These are phyloP conservation scores for Tiaroga cobitis DNA, from an alignment of 2,797 vertebrate species.

Conservation along the genomic window DNA sequence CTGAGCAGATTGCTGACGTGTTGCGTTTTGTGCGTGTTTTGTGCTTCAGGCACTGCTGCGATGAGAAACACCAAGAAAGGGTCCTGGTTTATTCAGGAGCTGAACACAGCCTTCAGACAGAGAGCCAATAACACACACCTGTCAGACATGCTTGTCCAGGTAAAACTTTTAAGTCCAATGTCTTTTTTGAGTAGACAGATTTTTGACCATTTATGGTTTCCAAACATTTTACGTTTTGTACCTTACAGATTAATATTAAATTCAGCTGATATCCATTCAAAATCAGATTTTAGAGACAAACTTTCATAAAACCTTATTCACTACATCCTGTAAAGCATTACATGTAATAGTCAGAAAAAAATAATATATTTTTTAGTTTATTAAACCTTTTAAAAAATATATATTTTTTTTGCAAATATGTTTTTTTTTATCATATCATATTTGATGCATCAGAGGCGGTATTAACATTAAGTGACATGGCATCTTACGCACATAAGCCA, in stretches of 20 bases:
- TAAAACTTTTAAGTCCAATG: constrained; percentile 57
- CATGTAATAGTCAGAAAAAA: no score
- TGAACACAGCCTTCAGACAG: constrained; percentile 84
- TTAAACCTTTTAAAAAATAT: no score
- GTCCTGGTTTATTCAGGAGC: constrained; percentile 95
- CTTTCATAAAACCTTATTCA: no score
- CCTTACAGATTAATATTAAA: neutral
- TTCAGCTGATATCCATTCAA: neutral
- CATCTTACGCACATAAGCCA: no score
- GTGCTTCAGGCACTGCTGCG: constrained; percentile 86
- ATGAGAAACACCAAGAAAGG: constrained; percentile 96
- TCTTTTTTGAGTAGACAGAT: neutral
- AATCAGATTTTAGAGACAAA: neutral
- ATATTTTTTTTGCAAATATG: no score
- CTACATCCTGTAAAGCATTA: no score
- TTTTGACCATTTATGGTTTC: neutral
- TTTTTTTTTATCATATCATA: no score
- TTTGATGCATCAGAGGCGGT: no score
- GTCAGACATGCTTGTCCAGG: constrained; percentile 95
- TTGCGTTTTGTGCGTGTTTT: neutral
- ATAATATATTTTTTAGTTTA: no score
- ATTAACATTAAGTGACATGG: no score
- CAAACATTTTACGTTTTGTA: neutral
- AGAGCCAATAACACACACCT: constrained; percentile 87
- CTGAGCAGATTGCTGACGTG: neutral